Evolutionary conservation across 2,888 invertebrate genomes (phyloP), one percentile per base, ranked within the genome.

Genomic region (Scrobipalpa atriplicella): DNA sequence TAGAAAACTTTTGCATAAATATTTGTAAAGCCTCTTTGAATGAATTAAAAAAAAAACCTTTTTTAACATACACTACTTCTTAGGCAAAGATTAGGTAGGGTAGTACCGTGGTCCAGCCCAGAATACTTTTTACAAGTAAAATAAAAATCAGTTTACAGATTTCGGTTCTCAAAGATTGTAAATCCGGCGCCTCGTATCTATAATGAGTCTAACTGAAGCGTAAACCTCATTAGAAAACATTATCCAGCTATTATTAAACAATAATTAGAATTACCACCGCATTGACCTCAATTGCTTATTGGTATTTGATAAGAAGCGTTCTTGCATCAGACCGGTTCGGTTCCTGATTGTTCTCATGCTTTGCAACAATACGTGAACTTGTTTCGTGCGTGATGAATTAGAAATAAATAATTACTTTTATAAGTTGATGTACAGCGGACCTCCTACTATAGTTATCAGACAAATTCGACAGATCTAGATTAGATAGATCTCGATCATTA

Each of bases 181-280:
- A 21, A 21, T 29, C 21, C 54, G 21, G 19, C n/a, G 58, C 16
- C 29, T 16, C 16, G 7, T 36, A 16, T 38, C 38, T n/a, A 58
- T 58, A 36, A 58, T 58, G 13, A 43, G 43, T 18, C 66, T 65
- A 71, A 74, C 69, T 74, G 73, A 72, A 73, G 74, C 72, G 68
- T 76, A 72, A 72, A 71, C 67, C 75, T 79, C 78, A 81, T 83
- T 83, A 79, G 81, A 82, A 79, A 79, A 78, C 75, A 81, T 82
- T 73, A 81, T 77, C 79, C 75, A 62, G 71, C 70, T 76, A 76
- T 81, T 77, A 81, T 68, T 68, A 68, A 68, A 73, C 69, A 73
- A 70, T 69, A 72, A 66, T 41, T 47, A 29, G 60, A 29, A 51
- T 56, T 16, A 63, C 66, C 67, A 69, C 69, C 60, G 72, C 68